Evolutionary conservation across 1,140 invertebrate species (phyloP), one percentile per base, ranked within the genome.

Genomic region (Calephelis nemesis): DNA sequence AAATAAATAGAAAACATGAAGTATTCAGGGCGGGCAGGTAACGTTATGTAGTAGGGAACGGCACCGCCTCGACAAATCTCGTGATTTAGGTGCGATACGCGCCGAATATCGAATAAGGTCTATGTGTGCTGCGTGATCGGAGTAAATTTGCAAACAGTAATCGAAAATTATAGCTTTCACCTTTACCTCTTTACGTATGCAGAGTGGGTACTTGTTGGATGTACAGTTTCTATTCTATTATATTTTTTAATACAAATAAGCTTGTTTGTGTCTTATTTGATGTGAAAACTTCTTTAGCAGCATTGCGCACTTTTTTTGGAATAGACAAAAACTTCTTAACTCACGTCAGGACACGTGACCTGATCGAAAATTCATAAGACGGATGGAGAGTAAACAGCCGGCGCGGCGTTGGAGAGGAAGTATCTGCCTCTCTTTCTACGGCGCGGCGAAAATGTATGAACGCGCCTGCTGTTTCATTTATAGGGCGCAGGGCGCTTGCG

Each of bases 1-100:
- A 87, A 88, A 89, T 86, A 91, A 88, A 90, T 84, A 89, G 79
- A 81, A 80, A 82, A 74, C 84, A 89, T 88, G 84, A 87, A 86
- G 84, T 91, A 89, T 91, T 90, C 84, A 90, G 77, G 81, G 74
- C 78, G 79, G 75, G 84, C 79, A 87, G 84, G 85, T 87, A 88
- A 87, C 80, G 82, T 88, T 88, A 85, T 84, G 81, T 88, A 87
- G 79, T 86, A 82, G 75, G 75, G 79, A 79, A 74, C 77, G 78
- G 79, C 77, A 80, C 79, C 79, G 85, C 81, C 83, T 42, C 11
- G 39, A 49, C 49, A 90, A 90, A 91, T 90, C 84, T 89, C 81
- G 83, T 88, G 87, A 91, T 90, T 91, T 91, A 90, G 82, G 77
- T 79, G 81, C 81, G 79, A 86, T 84, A 87, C 88, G 84, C 79